phyloP scores from a whole-genome alignment of 1,140 invertebrate species.

The Ips typographus region DNA sequence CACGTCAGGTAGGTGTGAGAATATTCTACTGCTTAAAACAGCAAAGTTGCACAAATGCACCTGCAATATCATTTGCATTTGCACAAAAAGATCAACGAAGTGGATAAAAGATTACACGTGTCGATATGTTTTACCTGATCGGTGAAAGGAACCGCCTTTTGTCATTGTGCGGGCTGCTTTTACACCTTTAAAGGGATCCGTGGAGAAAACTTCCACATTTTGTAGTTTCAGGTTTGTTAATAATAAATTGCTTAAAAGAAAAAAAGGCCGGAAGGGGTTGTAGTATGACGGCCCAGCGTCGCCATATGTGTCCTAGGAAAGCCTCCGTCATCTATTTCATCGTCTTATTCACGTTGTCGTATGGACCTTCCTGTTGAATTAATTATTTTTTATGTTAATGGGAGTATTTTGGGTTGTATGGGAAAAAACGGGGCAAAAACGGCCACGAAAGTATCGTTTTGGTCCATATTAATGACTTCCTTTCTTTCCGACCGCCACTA shows the following conservation, averaged over 20 bases:
- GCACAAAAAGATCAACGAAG: constrained; percentile 5
- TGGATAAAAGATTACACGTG: constrained; percentile 7
- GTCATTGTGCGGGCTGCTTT: too few relatives aligned
- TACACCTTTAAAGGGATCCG: too few relatives aligned
- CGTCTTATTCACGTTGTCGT: constrained; percentile 21
- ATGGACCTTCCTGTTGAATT: constrained; percentile 25
- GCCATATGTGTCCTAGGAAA: constrained; percentile 27
- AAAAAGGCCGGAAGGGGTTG: constrained; percentile 34
- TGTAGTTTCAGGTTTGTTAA: too few relatives aligned
- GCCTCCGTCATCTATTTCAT: constrained; percentile 17
- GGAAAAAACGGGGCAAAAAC: constrained; percentile 29
- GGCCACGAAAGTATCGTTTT: neutral
- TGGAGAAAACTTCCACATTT: too few relatives aligned
- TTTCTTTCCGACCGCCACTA: constrained; percentile 4
- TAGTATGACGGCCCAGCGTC: constrained; percentile 20
- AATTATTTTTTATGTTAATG: constrained; percentile 38
- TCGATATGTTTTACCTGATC: constrained; percentile 5
- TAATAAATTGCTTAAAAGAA: neutral
- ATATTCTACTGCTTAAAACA: neutral
- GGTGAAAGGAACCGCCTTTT: neutral
- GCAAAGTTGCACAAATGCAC: neutral
- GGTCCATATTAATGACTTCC: neutral
- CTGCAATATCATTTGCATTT: constrained; percentile 2
- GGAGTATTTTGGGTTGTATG: constrained; percentile 21
- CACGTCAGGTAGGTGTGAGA: neutral